Conservation (phyloP, 2,797 vertebrate species). For the Phylloscopus collybita region DNA sequence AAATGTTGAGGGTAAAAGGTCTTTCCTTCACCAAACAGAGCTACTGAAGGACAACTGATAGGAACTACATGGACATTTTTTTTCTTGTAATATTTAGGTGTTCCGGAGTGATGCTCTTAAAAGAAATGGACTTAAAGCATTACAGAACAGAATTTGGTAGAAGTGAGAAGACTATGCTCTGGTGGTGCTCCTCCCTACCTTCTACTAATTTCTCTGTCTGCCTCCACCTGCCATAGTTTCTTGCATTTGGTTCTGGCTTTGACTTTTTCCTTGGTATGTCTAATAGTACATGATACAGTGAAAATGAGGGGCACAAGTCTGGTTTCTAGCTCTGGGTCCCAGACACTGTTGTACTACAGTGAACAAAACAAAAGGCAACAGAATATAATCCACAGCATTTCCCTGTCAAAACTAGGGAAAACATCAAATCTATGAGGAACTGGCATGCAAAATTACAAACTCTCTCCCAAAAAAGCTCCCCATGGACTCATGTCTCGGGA, state of each 20-base stretch:
- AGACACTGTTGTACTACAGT: neutral
- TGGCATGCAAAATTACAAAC: neutral
- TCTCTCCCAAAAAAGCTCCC: neutral
- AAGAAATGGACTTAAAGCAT: neutral
- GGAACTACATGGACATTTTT: neutral
- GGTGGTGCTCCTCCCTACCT: neutral
- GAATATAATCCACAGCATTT: neutral
- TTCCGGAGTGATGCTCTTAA: neutral
- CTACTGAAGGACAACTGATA: neutral
- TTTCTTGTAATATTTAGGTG: neutral
- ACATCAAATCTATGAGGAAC: neutral
- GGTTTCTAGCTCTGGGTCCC: neutral
- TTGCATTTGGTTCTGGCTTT: neutral
- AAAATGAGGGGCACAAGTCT: neutral
- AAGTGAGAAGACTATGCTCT: neutral
- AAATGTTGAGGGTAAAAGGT: neutral
- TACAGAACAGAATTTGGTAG: neutral
- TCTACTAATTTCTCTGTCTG: neutral
- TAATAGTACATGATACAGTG: neutral
- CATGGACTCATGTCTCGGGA: rapidly evolving
- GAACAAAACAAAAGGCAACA: neutral
- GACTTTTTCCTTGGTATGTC: neutral
- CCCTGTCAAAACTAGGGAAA: neutral
- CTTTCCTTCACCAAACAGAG: neutral
- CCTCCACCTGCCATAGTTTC: neutral